Evolutionary conservation across 2,797 vertebrate species (phyloP).

Genomic region (Linurgus olivaceus): DNA sequence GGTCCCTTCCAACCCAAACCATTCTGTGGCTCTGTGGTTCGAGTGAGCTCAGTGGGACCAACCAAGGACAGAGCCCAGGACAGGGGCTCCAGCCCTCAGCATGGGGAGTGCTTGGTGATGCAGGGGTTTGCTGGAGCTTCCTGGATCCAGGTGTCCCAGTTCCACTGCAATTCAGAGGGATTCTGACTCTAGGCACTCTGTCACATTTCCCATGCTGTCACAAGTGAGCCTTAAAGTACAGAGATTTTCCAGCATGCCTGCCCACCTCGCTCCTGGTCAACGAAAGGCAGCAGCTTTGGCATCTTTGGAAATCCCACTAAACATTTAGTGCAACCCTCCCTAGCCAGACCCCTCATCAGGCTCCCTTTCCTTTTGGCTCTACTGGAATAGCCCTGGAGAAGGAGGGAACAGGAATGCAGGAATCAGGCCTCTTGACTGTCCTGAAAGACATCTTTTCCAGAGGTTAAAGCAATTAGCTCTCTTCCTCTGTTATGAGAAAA

Average conservation of each 20-base stretch:
- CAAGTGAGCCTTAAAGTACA: background rate
- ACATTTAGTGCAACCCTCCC: background rate
- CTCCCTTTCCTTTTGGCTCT: background rate
- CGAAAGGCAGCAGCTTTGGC: background rate
- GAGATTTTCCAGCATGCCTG: background rate
- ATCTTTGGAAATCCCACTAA: background rate
- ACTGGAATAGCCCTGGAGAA: background rate
- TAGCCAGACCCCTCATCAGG: background rate
- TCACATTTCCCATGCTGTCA: background rate
- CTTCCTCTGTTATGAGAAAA: background rate
- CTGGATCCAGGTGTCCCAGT: background rate
- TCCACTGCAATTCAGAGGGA: background rate
- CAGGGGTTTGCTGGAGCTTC: background rate
- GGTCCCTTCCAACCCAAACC: background rate
- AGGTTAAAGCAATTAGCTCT: background rate
- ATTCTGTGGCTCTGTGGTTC: background rate
- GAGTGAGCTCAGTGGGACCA: background rate
- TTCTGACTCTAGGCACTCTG: background rate
- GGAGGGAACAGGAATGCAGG: background rate
- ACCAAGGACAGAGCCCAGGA: background rate
- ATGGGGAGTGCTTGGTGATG: fast-evolving
- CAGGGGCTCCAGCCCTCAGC: background rate
- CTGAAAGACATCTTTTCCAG: background rate
- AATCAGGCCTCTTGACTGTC: background rate
- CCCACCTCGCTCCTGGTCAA: background rate